phyloP scores from a whole-genome alignment of 1,140 invertebrate species.

The Cotesia typhae region DNA sequence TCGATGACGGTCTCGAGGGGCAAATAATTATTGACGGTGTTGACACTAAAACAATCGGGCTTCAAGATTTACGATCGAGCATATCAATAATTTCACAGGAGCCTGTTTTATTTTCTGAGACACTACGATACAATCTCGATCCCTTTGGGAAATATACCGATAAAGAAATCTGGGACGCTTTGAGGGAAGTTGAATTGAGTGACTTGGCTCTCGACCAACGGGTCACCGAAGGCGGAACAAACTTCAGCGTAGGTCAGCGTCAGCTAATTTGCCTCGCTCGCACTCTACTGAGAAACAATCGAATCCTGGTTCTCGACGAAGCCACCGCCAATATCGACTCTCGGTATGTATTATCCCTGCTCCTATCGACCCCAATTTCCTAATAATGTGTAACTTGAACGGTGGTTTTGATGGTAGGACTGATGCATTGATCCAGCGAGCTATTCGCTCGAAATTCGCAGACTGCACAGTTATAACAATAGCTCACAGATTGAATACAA shows the following conservation, averaged over 20 bases:
- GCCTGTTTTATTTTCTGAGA: constrained; percentile 74
- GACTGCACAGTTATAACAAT: constrained; percentile 74
- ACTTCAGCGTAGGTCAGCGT: constrained; percentile 76
- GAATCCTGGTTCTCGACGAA: constrained; percentile 78
- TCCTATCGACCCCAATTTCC: constrained; percentile 67
- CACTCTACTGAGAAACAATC: constrained; percentile 73
- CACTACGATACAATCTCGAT: constrained; percentile 71
- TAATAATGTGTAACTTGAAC: neutral
- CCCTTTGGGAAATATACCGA: constrained; percentile 71
- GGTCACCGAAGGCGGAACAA: constrained; percentile 72
- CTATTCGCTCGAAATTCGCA: constrained; percentile 67
- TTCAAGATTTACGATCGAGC: constrained; percentile 71
- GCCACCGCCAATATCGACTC: constrained; percentile 81
- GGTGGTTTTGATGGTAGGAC: constrained; percentile 58
- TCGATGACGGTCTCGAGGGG: constrained; percentile 66
- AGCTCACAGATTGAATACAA: constrained; percentile 75
- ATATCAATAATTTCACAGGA: constrained; percentile 78
- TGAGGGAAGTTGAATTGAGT: constrained; percentile 69
- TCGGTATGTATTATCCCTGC: constrained; percentile 66
- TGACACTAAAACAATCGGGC: constrained; percentile 70
- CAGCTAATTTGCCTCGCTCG: constrained; percentile 77
- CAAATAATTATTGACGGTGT: constrained; percentile 73
- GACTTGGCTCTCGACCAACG: constrained; percentile 64
- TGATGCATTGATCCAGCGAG: constrained; percentile 68
- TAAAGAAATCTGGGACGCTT: constrained; percentile 72